A percentile compares a stretch with the other conserved stretches of the same genome.
These are phyloP conservation scores for Sarcophaga carnaria DNA, from an alignment of 2,888 invertebrate genomes.

Conservation along the genomic window DNA sequence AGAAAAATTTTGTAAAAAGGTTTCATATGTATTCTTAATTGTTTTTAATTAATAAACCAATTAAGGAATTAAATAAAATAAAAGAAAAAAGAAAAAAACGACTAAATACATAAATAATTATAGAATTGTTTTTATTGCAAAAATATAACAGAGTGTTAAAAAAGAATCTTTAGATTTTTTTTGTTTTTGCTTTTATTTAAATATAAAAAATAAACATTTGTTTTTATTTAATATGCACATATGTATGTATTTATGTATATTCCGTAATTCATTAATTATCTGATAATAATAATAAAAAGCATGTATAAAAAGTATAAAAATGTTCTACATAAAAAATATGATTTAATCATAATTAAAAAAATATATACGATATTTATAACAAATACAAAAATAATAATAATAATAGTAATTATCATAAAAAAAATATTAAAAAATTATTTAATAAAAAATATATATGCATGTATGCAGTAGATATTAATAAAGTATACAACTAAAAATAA, in stretches of 20 bases:
- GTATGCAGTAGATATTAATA: slow-evolving; percentile 43
- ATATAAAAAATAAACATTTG: slow-evolving; percentile 62
- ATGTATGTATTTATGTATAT: neutral
- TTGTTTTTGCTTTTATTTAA: slow-evolving; percentile 43
- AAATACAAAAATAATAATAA: slow-evolving; percentile 56
- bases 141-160: slow-evolving; percentile 51
- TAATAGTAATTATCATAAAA: slow-evolving; percentile 8
- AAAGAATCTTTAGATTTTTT: slow-evolving; percentile 28
- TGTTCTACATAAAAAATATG: slow-evolving; percentile 70
- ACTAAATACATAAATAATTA: slow-evolving; percentile 26
- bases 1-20: too few relatives aligned
- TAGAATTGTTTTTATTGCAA: slow-evolving; percentile 49
- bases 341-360: slow-evolving; percentile 58
- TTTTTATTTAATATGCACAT: neutral
- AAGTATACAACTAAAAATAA: slow-evolving; percentile 32
- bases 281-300: slow-evolving; percentile 58
- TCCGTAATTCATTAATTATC: slow-evolving; percentile 48
- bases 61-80: neutral
- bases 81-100: neutral
- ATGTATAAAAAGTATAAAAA: slow-evolving; percentile 73
- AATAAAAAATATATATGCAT: slow-evolving; percentile 26
- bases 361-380: slow-evolving; percentile 24
- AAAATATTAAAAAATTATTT: slow-evolving; percentile 38
- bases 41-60: neutral
- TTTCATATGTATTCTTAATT: too few relatives aligned